Evolutionary conservation across 2,888 invertebrate genomes (phyloP).

Genomic region (Protodeltote pygarga): DNA sequence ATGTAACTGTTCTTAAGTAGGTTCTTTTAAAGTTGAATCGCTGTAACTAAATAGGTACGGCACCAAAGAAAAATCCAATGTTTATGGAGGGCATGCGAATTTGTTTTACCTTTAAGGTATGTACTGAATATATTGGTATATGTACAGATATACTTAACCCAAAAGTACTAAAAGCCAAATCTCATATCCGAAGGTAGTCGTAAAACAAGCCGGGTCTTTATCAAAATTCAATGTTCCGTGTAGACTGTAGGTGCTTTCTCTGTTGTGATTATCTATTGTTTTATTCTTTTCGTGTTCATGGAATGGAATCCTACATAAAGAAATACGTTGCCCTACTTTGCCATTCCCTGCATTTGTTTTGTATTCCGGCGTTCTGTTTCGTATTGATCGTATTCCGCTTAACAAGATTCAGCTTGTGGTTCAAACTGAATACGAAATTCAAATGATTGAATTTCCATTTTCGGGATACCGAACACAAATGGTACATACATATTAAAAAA

Average conservation of each 20-base stretch:
- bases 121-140: too few relatives aligned
- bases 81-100: constrained; percentile 6
- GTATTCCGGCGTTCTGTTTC: too few relatives aligned
- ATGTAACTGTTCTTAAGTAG: too few relatives aligned
- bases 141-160: constrained; percentile 33
- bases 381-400: constrained; percentile 13
- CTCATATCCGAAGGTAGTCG: constrained; percentile 17
- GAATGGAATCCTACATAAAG: constrained; percentile 11
- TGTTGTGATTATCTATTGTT: constrained; percentile 27
- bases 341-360: constrained; percentile 7
- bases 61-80: not conserved
- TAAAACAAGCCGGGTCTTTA: constrained; percentile 27
- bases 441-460: too few relatives aligned
- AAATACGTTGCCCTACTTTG: constrained; percentile 20
- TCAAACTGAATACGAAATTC: too few relatives aligned
- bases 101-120: constrained; percentile 8
- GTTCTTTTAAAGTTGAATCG: too few relatives aligned
- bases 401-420: too few relatives aligned
- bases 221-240: constrained; percentile 26
- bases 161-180: constrained; percentile 33
- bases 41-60: not conserved
- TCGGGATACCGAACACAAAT: too few relatives aligned
- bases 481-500: too few relatives aligned
- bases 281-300: constrained; percentile 21
- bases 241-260: constrained; percentile 13